Evolutionary conservation across 2,113 vertebrate species (phyloP), one percentile per base, ranked within the genome.

Genomic region (Falco punctatus): DNA sequence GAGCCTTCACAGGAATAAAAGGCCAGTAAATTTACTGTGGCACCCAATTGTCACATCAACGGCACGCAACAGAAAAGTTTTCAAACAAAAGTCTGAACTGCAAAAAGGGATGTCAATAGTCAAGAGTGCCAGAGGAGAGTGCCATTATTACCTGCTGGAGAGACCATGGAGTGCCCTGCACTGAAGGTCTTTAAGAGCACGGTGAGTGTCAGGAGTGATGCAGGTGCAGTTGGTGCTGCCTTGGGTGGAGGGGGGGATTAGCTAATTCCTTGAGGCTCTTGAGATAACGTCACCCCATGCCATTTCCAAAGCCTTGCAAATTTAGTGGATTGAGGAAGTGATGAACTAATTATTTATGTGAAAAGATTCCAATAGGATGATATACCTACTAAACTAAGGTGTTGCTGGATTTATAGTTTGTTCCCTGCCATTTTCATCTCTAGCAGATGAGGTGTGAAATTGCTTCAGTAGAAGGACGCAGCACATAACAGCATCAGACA

Each of bases 401-500:
- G 94, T 67, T 57, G 54, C 74, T 88, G 84, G 93, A 96, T 97
- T 96, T 97, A 96, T 93, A 91, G 92, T 96, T 97, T 95, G 94
- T 82, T 96, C 94, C 54, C 66, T 93, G 85, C 81, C 94, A 95
- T 94, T 96, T 92, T 94, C 87, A 94, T 96, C 78, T 82, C 94
- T 26, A 91, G 92, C 88, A 97, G 94, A 97, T 96, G 96, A 97
- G 92, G 94, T 96, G 96, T 96, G 96, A 97, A 97, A 96, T 96
- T 96, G 92, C 87, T 88, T 95, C 93, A 86, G 74, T 10, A 54
- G 96, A 94, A 90, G 79, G 93, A 86, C 42, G 46, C 78, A 40
- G 84, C 86, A 91, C 77, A 40, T 64, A 94, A 96, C 77, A 86
- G 64, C 77, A 86, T 70, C 78, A 75, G 89, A 67, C 66, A 90